These are phyloP conservation scores for Catalaphyllia jardinei DNA, from an alignment of 64 coral and sea anemone genomes.

Conservation along the genomic window DNA sequence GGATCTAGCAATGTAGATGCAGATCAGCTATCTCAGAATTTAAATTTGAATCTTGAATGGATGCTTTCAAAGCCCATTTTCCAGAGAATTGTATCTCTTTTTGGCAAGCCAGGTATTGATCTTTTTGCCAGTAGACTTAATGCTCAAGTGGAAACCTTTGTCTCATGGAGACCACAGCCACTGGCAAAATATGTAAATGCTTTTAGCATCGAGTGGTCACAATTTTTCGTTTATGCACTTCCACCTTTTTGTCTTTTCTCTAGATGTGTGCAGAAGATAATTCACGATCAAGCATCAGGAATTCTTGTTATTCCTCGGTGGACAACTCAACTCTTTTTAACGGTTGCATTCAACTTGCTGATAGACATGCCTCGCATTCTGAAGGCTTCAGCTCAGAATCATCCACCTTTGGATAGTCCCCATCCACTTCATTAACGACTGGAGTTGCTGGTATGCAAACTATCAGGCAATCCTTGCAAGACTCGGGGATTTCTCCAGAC, in stretches of 20 bases:
- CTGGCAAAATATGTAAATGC: conserved; percentile 50
- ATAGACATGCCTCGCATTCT: background rate
- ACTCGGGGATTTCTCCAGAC: conserved; percentile 2
- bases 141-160: conserved; percentile 7
- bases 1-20: conserved; percentile 28
- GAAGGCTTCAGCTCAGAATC: conserved; percentile 8
- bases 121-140: conserved; percentile 56
- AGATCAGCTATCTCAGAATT: conserved; percentile 27
- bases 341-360: background rate
- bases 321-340: conserved; percentile 25
- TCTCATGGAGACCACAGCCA: conserved; percentile 46
- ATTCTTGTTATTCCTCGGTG: conserved; percentile 19
- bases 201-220: conserved; percentile 51
- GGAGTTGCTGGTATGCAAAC: conserved; percentile 38
- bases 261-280: conserved; percentile 54
- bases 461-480: conserved; percentile 49
- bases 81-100: background rate
- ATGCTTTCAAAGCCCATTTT: background rate
- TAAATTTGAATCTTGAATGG: conserved; percentile 19
- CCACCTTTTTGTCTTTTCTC: conserved; percentile 55
- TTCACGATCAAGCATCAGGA: conserved; percentile 37
- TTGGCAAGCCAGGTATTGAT: conserved; percentile 3
- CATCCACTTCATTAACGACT: background rate
- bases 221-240: conserved; percentile 50
- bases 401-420: conserved; percentile 1